Percentiles rank a stretch among this genome's conserved stretches.
These are phyloP conservation scores for Danaus plexippus DNA, from an alignment of 1,140 invertebrate genomes.

Conservation along the genomic window DNA sequence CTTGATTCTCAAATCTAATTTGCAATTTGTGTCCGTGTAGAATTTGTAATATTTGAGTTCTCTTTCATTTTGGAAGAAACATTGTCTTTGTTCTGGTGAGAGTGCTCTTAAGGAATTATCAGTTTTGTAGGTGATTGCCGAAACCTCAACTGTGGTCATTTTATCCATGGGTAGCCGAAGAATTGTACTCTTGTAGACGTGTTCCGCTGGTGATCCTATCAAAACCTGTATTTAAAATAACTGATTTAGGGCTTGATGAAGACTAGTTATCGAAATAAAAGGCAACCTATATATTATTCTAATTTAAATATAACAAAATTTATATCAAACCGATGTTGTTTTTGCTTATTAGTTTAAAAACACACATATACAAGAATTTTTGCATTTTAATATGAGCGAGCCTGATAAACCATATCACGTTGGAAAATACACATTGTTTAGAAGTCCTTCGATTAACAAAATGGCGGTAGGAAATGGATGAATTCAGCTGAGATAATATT, in stretches of 20 bases:
- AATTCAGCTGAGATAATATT: too few relatives aligned
- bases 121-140: constrained; percentile 54
- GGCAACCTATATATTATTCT: neutral
- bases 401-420: too few relatives aligned
- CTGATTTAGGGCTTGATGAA: neutral
- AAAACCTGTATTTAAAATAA: constrained; percentile 37
- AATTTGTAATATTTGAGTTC: constrained; percentile 57
- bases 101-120: constrained; percentile 40
- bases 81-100: constrained; percentile 68
- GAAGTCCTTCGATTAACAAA: too few relatives aligned
- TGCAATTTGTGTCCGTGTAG: constrained; percentile 60
- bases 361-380: too few relatives aligned
- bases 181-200: constrained; percentile 51
- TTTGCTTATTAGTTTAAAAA: too few relatives aligned
- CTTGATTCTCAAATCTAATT: constrained; percentile 48
- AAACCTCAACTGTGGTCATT: constrained; percentile 62
- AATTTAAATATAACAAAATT: too few relatives aligned
- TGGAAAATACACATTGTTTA: too few relatives aligned
- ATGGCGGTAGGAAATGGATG: too few relatives aligned
- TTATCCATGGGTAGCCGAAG: constrained; percentile 56
- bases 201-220: constrained; percentile 55
- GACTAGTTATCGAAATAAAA: neutral
- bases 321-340: too few relatives aligned
- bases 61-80: constrained; percentile 74
- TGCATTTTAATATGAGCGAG: too few relatives aligned